Evolutionary conservation across 2,888 invertebrate species (phyloP).

Genomic region (Drosophila kambysellisi): DNA sequence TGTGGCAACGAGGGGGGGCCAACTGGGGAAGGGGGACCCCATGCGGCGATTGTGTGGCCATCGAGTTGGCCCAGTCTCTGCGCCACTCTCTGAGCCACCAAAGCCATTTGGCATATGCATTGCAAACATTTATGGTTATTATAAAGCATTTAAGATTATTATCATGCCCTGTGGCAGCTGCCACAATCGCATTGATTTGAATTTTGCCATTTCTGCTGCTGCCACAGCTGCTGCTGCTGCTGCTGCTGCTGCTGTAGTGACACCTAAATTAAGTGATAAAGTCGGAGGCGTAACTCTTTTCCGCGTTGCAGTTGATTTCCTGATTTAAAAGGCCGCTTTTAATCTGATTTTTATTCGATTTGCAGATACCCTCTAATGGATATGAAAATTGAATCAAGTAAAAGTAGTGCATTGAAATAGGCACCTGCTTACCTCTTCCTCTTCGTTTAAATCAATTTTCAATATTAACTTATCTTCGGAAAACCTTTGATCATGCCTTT

Average conservation of each 20-base stretch:
- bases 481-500: background rate
- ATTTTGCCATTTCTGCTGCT: conserved; percentile 19
- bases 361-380: background rate
- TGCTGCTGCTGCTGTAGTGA: conserved; percentile 9
- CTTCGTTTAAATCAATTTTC: background rate
- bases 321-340: background rate
- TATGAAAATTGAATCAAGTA: background rate
- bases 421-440: background rate
- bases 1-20: background rate
- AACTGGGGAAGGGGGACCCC: conserved; percentile 16
- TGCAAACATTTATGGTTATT: conserved; percentile 81
- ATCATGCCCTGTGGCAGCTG: conserved; percentile 70
- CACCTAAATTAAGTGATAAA: conserved; percentile 37
- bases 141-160: conserved; percentile 82
- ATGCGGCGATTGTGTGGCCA: conserved; percentile 39
- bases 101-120: conserved; percentile 71
- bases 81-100: conserved; percentile 13
- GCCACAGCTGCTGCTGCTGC: background rate
- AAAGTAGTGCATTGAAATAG: background rate
- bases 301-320: conserved; percentile 3
- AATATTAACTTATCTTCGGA: accelerated
- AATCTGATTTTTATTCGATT: background rate
- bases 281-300: conserved; percentile 1
- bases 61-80: conserved; percentile 26
- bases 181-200: conserved; percentile 50